Conservation (phyloP, 2,888 invertebrate species). For the Epirrhoe tristata region DNA sequence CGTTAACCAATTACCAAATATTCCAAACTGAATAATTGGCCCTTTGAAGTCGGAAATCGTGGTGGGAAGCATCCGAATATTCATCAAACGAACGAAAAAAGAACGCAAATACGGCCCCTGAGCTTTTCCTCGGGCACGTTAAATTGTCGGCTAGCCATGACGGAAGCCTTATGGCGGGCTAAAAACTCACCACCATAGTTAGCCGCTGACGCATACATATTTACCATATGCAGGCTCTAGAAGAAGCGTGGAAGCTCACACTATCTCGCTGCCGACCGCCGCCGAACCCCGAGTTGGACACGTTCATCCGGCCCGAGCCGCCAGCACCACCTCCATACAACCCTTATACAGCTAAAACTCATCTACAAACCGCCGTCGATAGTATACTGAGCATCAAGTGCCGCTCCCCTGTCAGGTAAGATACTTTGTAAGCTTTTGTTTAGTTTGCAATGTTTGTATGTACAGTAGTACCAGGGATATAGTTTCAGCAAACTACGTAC, state of each 20-base stretch:
- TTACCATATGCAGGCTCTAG: constrained; percentile 67
- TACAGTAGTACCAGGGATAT: background rate
- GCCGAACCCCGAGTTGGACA: constrained; percentile 46
- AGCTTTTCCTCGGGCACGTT: too few species aligned
- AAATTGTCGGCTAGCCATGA: too few species aligned
- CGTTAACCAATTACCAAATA: too few species aligned
- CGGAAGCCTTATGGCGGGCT: too few species aligned
- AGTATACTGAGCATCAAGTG: constrained; percentile 56
- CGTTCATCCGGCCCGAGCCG: constrained; percentile 45
- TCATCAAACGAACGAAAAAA: too few species aligned
- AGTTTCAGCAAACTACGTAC: too few species aligned
- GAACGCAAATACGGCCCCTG: too few species aligned
- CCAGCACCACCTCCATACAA: constrained; percentile 30
- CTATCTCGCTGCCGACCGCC: constrained; percentile 45
- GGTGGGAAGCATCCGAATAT: too few species aligned
- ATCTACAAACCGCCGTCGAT: constrained; percentile 51
- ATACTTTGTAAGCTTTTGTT: background rate
- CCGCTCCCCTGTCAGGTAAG: constrained; percentile 51
- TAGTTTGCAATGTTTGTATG: background rate
- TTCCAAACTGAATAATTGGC: too few species aligned
- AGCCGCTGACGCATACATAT: too few species aligned
- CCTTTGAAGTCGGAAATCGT: too few species aligned
- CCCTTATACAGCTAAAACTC: constrained; percentile 41
- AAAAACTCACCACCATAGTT: too few species aligned
- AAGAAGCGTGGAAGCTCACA: constrained; percentile 60